Evolutionary conservation across 2,797 vertebrate species (phyloP).

Genomic region (Toxotes lorentzi): DNA sequence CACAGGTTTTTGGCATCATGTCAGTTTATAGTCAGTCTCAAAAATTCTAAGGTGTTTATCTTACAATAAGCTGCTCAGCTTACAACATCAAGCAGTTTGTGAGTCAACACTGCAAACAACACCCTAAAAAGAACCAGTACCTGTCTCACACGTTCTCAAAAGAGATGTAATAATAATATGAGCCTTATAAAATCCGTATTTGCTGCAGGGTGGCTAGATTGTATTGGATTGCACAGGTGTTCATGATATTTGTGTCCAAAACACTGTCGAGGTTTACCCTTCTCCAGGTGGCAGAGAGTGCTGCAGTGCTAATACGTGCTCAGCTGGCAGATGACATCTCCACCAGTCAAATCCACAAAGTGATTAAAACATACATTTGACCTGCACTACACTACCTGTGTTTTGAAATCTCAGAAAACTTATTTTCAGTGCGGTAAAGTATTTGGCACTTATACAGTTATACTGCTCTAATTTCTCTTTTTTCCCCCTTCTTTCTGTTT

Average conservation of each 20-base stretch:
- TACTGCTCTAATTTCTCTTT: not conserved
- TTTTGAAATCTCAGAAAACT: not conserved
- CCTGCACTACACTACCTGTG: not conserved
- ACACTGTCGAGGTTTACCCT: slow-evolving; percentile 9
- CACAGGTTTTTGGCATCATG: slow-evolving; percentile 5
- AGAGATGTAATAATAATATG: slow-evolving; percentile 20
- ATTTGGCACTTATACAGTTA: not conserved
- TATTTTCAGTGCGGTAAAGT: not conserved
- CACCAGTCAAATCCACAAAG: slow-evolving; percentile 13
- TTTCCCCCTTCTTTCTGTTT: not conserved
- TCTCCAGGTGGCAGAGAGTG: slow-evolving; percentile 14
- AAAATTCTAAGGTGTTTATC: slow-evolving; percentile 19
- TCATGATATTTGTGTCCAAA: slow-evolving; percentile 16
- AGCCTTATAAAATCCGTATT: slow-evolving; percentile 12
- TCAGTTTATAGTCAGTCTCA: slow-evolving; percentile 12
- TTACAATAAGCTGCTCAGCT: slow-evolving; percentile 11
- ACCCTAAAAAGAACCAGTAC: not conserved
- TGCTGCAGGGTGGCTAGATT: slow-evolving; percentile 10
- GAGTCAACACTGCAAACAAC: slow-evolving; percentile 29
- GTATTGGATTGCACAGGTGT: slow-evolving; percentile 35
- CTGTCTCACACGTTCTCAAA: slow-evolving; percentile 9
- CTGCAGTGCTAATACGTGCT: slow-evolving; percentile 7
- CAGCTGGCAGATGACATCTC: not conserved
- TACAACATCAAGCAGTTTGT: slow-evolving; percentile 24
- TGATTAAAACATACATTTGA: not conserved